Conservation (phyloP, 2,797 vertebrate species). For the Melanotaenia boesemani region DNA sequence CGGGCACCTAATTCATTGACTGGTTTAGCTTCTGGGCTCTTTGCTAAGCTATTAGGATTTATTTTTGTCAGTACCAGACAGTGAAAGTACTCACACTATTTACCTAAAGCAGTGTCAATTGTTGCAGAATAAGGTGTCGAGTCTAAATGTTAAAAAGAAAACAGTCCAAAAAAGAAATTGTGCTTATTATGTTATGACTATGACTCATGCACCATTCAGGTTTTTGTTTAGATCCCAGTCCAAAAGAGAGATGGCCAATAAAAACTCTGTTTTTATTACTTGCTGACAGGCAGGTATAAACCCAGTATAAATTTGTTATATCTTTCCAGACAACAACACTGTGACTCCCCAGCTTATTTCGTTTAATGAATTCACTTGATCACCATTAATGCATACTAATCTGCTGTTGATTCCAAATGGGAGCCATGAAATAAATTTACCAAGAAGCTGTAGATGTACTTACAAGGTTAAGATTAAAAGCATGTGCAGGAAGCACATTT, state of each 20-base stretch:
- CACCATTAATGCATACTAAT: slow-evolving; percentile 18
- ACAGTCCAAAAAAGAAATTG: background rate
- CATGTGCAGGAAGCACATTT: slow-evolving; percentile 18
- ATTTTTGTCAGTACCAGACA: background rate
- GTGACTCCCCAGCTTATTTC: slow-evolving; percentile 8
- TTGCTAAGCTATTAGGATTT: background rate
- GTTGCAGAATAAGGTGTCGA: too few species aligned
- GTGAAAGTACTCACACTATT: background rate
- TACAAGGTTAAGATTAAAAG: slow-evolving; percentile 13
- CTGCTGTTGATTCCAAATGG: slow-evolving; percentile 14
- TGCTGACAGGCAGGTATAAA: background rate
- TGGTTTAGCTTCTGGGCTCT: background rate
- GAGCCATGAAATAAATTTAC: slow-evolving; percentile 13
- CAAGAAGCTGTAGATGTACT: slow-evolving; percentile 17
- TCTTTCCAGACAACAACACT: background rate
- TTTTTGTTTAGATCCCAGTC: background rate
- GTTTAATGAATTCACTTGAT: slow-evolving; percentile 15
- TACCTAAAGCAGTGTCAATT: too few species aligned
- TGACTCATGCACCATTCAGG: background rate
- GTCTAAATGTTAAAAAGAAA: background rate
- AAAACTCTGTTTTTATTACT: background rate
- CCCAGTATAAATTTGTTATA: background rate
- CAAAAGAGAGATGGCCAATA: background rate
- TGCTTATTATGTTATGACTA: background rate
- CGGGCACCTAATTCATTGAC: background rate